Base-by-base conservation (phyloP, 2,888 invertebrate genomes). In the Hyles lineata region DNA sequence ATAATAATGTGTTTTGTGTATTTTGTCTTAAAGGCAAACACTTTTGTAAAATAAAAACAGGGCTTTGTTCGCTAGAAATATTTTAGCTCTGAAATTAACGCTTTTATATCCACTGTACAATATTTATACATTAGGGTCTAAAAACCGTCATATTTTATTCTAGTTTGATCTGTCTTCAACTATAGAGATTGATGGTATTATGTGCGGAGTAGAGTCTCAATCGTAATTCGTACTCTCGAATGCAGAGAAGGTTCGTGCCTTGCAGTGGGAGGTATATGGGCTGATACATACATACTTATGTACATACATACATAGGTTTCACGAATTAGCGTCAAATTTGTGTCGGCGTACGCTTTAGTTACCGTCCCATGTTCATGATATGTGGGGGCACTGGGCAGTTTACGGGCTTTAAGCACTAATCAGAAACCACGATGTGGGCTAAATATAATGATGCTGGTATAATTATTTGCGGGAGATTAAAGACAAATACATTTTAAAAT, bases 1-100 rank as follows among this genome's bases (percentile, higher is more conserved):
- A 67, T 67, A 67, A 63, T 63, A 50, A 50, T 67, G 23, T 67
- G 50, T 50, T 67, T 67, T 67, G 67, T 67, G 43, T 67, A 23
- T 67, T 43, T 63, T 63, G 21, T 43, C 21, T 43, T 63, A 43
- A 43, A 43, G 21, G 21, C 21, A 60, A 67, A 67, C 21, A 21
- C 15, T 50, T 43, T 23, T 67, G 43, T 67, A 67, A 15, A 11
- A 23, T 43, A 43, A 50, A 50, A 67, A 8, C 1, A n/a, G 0
- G 5, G 43, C 67, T 23, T 67, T 67, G 67, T 50, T 23, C 9
- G 43, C 67, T 21, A 43, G 8, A 43, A 43, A 67, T 50, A 67
- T 50, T 67, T 67, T 5, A 43, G 67, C 21, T 21, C 19, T 23
- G 43, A 61, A 29, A 15, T 29, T 15, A 60, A 11, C 15, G 5